phyloP scores from a whole-genome alignment of 2,797 vertebrate species.

The Threskiornis aethiopicus region DNA sequence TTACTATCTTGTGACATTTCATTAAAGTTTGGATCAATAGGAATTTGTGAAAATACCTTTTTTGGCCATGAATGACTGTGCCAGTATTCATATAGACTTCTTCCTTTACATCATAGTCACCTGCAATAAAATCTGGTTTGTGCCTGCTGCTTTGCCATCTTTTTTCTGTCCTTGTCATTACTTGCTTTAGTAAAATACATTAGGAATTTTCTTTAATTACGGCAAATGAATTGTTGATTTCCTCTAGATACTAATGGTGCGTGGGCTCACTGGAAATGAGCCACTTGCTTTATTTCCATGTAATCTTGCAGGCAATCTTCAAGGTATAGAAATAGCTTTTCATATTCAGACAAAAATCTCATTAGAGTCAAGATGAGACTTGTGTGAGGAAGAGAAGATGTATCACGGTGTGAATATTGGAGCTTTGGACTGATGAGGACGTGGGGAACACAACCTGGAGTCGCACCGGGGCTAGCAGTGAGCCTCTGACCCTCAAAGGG shows the following conservation, averaged over 20 bases:
- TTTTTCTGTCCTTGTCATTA: background rate
- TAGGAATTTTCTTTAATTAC: background rate
- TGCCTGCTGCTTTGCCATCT: background rate
- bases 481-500: background rate
- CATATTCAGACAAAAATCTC: background rate
- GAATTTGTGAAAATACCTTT: constrained; percentile 15
- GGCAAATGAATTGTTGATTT: background rate
- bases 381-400: background rate
- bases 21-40: background rate
- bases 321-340: background rate
- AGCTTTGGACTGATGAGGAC: background rate
- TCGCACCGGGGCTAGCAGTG: background rate
- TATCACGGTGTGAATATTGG: background rate
- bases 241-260: background rate
- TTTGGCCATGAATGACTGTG: background rate
- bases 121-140: background rate
- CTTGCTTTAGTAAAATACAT: background rate
- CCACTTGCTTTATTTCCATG: background rate
- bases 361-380: background rate
- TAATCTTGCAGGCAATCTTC: background rate
- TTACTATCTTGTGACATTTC: background rate
- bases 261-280: background rate
- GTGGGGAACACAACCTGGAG: accelerated
- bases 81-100: background rate
- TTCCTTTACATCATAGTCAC: background rate